Percentiles rank a stretch among this genome's conserved stretches.
Evolutionary conservation across 1,140 invertebrate species (phyloP).

Genomic region (Xylocopa sonorina): DNA sequence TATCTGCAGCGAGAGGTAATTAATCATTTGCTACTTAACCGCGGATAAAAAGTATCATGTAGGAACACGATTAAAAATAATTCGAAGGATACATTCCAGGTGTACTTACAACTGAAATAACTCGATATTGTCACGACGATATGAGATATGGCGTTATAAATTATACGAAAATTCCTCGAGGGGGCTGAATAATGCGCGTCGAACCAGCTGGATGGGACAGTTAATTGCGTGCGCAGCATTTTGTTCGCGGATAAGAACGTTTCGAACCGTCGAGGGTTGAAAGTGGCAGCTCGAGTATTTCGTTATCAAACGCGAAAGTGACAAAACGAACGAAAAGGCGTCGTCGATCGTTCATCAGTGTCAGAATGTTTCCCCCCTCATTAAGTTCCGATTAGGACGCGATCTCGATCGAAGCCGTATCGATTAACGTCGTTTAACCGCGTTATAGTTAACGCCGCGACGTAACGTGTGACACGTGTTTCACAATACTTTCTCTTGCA

Average conservation of each 20-base stretch:
- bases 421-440: conserved; percentile 21
- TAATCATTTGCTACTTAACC: neutral
- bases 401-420: neutral
- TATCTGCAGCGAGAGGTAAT: neutral
- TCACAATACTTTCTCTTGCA: conserved; percentile 36
- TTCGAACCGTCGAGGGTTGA: neutral
- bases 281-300: neutral
- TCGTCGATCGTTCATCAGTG: conserved; percentile 3
- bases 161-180: neutral
- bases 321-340: neutral
- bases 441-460: neutral
- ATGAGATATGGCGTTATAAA: conserved; percentile 2
- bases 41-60: neutral
- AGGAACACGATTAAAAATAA: neutral
- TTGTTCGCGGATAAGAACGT: neutral
- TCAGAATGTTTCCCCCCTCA: neutral
- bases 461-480: conserved; percentile 13
- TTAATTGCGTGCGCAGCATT: neutral
- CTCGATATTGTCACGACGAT: neutral
- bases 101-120: neutral
- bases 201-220: neutral
- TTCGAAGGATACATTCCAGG: conserved; percentile 4
- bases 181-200: neutral
- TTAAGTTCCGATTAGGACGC: neutral
- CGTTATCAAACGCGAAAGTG: neutral